Percentiles rank a stretch among this genome's conserved stretches.
phyloP scores from a whole-genome alignment of 2,888 invertebrate genomes.

The Chrysolina haemoptera region DNA sequence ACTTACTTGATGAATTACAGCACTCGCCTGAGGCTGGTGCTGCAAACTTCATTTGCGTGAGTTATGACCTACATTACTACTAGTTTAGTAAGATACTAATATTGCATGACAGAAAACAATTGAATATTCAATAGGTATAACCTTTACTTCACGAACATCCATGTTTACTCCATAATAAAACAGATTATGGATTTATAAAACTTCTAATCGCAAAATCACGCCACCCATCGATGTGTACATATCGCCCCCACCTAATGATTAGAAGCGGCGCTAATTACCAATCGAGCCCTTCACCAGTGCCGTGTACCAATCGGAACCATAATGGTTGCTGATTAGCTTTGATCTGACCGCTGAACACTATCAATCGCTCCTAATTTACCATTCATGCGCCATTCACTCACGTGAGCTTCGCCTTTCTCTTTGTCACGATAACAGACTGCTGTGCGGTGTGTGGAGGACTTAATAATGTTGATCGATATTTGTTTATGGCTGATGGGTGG shows the following conservation, averaged over 20 bases:
- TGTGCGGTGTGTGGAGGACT: conserved; percentile 50
- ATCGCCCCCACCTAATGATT: conserved; percentile 32
- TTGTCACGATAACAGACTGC: conserved; percentile 44
- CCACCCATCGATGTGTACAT: not conserved
- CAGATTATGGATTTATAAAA: too few species aligned
- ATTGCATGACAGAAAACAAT: too few species aligned
- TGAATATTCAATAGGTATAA: too few species aligned
- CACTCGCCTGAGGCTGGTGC: too few species aligned
- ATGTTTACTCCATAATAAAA: too few species aligned
- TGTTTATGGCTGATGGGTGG: not conserved
- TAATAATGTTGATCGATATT: conserved; percentile 51
- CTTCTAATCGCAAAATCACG: not conserved
- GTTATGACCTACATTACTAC: too few species aligned
- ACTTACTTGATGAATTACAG: too few species aligned
- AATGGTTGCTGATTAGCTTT: conserved; percentile 66
- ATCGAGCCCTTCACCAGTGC: conserved; percentile 25
- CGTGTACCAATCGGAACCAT: conserved; percentile 48
- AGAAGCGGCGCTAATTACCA: conserved; percentile 54
- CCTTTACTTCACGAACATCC: too few species aligned
- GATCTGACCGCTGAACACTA: conserved; percentile 62
- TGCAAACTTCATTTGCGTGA: too few species aligned
- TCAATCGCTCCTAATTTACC: conserved; percentile 64
- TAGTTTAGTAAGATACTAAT: too few species aligned
- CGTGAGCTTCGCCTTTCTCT: conserved; percentile 33
- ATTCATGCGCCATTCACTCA: conserved; percentile 57